Percentiles rank a stretch among this genome's conserved stretches.
These are phyloP conservation scores for Cercocebus atys DNA, from an alignment of 2,113 vertebrate species.

Conservation along the genomic window DNA sequence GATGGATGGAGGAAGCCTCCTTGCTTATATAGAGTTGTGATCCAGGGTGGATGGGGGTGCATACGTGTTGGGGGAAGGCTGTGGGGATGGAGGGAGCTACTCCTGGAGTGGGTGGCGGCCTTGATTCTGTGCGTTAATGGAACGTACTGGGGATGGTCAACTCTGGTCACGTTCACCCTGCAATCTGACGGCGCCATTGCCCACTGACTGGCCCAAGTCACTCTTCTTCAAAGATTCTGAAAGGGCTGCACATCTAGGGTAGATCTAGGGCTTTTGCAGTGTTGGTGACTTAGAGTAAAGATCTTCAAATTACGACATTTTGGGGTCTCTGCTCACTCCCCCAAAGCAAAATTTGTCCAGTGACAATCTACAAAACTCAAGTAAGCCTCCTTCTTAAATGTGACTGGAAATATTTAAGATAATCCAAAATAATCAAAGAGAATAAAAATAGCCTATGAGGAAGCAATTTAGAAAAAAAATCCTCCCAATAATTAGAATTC, in stretches of 20 bases:
- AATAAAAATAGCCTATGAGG: neutral
- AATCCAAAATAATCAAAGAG: neutral
- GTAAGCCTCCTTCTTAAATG: neutral
- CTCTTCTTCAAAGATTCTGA: neutral
- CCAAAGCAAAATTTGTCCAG: neutral
- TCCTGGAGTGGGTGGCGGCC: neutral
- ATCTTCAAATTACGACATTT: neutral
- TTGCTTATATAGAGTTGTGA: neutral
- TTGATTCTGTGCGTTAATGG: neutral
- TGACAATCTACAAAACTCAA: neutral
- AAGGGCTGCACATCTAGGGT: too few species aligned
- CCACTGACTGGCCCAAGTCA: neutral
- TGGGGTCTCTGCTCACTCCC: neutral
- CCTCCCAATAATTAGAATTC: neutral
- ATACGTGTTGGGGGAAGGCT: neutral
- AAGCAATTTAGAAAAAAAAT: neutral
- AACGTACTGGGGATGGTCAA: neutral
- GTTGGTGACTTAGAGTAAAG: neutral
- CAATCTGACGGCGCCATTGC: fast-evolving
- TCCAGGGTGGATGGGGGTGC: neutral
- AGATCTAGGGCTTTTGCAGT: too few species aligned
- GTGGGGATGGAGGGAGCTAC: neutral
- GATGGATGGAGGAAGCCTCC: neutral
- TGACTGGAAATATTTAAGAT: neutral
- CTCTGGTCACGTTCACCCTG: neutral